Evolutionary conservation across 2,113 vertebrate genomes (phyloP).

Genomic region (Paramisgurnus dabryanus): DNA sequence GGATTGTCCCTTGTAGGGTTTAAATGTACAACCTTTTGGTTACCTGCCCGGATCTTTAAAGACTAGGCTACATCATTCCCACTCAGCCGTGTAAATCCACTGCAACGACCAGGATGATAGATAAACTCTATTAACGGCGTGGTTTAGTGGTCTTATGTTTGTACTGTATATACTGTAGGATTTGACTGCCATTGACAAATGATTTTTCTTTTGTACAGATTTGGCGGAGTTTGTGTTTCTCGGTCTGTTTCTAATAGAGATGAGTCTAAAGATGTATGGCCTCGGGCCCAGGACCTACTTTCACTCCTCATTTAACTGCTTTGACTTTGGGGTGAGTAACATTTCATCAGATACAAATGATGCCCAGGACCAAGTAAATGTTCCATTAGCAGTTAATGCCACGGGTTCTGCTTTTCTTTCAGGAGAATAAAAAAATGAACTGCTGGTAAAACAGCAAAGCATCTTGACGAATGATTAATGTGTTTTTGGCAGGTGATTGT

Average conservation of each 20-base stretch:
- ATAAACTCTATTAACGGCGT: background rate
- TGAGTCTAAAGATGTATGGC: conserved; percentile 97
- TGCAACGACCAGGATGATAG: background rate
- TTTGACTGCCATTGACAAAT: too few species aligned
- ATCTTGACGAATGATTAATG: background rate
- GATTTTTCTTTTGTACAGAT: conserved; percentile 71
- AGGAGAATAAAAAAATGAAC: background rate
- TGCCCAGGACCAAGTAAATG: background rate
- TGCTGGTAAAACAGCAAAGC: background rate
- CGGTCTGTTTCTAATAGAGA: conserved; percentile 94
- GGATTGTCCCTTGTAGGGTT: background rate
- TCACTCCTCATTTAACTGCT: conserved; percentile 97
- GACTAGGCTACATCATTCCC: background rate
- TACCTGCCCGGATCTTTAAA: background rate
- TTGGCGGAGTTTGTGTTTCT: conserved; percentile 97
- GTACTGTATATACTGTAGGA: too few species aligned
- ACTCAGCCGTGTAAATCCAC: background rate
- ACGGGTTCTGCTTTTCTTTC: background rate
- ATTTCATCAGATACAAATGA: background rate
- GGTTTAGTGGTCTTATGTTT: background rate
- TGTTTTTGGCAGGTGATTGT: conserved; percentile 83
- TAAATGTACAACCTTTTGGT: background rate
- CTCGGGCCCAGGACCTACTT: conserved; percentile 94
- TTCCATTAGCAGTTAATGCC: background rate
- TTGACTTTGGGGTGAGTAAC: conserved; percentile 91